These are phyloP conservation scores for Tiliqua scincoides DNA, from an alignment of 2,113 vertebrate species.

Conservation along the genomic window DNA sequence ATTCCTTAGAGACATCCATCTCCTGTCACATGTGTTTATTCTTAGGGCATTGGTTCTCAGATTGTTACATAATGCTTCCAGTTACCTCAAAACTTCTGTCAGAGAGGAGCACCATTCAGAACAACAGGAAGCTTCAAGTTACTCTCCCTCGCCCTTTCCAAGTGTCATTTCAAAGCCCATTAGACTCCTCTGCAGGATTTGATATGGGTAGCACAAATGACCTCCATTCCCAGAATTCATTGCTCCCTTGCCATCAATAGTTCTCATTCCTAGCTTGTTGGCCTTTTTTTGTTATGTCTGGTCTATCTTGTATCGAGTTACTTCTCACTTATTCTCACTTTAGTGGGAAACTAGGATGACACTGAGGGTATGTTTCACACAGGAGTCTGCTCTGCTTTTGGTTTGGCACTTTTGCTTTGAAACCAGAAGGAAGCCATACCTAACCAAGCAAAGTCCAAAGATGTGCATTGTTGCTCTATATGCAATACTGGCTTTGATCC, in stretches of 20 bases:
- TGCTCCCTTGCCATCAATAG: not conserved
- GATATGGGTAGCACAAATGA: not conserved
- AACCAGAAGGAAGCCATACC: not conserved
- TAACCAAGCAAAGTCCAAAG: not conserved
- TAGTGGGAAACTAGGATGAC: not conserved
- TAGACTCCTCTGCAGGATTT: not conserved
- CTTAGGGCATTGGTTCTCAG: slow-evolving; percentile 5
- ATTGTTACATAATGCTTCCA: not conserved
- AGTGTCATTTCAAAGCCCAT: not conserved
- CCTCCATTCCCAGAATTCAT: not conserved
- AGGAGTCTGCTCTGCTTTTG: not conserved
- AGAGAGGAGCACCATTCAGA: not conserved
- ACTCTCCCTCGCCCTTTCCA: not conserved
- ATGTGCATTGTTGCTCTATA: no score
- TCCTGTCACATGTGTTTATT: slow-evolving; percentile 25
- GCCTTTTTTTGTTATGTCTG: not conserved
- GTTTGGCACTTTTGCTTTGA: not conserved
- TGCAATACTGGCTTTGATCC: not conserved
- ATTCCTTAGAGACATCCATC: slow-evolving; percentile 12
- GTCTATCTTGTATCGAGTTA: not conserved
- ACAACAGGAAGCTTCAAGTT: not conserved
- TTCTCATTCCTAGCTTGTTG: not conserved
- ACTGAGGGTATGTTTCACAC: not conserved
- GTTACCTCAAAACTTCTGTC: not conserved
- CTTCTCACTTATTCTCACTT: not conserved